A percentile compares a stretch with the other conserved stretches of the same genome.
Conservation (phyloP, 2,113 vertebrate species). For the Bambusicola thoracicus region DNA sequence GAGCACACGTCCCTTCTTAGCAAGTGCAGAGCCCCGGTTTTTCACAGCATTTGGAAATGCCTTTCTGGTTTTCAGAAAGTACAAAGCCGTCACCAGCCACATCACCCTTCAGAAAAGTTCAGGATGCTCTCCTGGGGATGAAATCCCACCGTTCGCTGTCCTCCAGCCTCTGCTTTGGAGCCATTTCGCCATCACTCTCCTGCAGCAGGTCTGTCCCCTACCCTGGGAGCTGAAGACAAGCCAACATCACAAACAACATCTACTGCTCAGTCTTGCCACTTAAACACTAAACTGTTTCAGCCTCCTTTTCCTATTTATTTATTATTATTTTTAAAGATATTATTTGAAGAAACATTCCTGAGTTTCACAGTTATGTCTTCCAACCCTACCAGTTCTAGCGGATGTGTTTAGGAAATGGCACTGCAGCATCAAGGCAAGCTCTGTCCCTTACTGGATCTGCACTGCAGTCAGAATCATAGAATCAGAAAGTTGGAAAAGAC, state of each 20-base stretch:
- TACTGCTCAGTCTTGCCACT: background rate
- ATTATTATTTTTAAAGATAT: background rate
- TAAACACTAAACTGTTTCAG: background rate
- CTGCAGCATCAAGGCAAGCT: background rate
- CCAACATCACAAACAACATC: background rate
- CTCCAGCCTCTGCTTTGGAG: background rate
- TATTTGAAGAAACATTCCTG: background rate
- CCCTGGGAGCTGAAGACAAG: background rate
- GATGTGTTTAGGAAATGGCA: background rate
- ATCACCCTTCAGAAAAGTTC: background rate
- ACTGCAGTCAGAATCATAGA: background rate
- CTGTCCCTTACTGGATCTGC: accelerated
- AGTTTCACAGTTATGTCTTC: background rate
- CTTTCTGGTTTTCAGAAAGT: background rate
- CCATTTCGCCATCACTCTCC: background rate
- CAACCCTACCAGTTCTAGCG: background rate
- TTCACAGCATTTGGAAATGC: background rate
- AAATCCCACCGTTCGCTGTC: background rate
- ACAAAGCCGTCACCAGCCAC: background rate
- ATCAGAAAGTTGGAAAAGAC: no score
- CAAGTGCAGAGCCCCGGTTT: constrained; percentile 14
- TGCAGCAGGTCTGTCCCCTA: background rate
- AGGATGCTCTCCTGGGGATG: background rate
- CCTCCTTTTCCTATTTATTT: background rate
- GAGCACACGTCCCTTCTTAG: background rate